Conservation (phyloP, 2,797 vertebrate species). For the Acomys russatus region DNA sequence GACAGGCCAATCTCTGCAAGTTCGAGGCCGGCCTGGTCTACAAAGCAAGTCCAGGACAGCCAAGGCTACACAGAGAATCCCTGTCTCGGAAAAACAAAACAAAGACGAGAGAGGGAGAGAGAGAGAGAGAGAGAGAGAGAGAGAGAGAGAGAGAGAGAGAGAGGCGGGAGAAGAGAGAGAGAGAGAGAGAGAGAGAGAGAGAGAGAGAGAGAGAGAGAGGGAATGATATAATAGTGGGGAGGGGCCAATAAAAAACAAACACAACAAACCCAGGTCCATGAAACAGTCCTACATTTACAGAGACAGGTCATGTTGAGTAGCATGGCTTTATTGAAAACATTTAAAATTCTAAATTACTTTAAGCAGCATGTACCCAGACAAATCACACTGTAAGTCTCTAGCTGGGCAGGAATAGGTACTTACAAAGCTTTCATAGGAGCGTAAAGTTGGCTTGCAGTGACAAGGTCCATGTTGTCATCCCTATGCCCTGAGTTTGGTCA, state of each 20-base stretch:
- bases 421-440: not conserved
- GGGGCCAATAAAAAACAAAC: not conserved
- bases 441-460: not conserved
- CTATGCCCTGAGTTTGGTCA: not conserved
- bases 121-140: too few species aligned
- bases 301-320: conserved; percentile 35
- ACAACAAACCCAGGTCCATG: not conserved
- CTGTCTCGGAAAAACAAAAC: too few species aligned
- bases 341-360: conserved; percentile 67
- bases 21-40: too few species aligned
- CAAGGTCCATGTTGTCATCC: not conserved
- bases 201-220: not conserved
- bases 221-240: not conserved
- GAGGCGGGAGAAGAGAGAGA: too few species aligned
- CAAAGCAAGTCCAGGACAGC: too few species aligned
- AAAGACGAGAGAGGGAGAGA: not conserved
- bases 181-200: too few species aligned
- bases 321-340: conserved; percentile 71
- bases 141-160: not conserved
- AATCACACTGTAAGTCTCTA: conserved; percentile 11
- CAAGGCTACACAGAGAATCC: too few species aligned
- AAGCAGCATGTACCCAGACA: conserved; percentile 39
- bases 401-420: conserved; percentile 38
- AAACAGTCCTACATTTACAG: conserved; percentile 33
- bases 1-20: too few species aligned